Base-by-base conservation (phyloP, 2,888 invertebrate species). In the Philonicus albiceps region DNA sequence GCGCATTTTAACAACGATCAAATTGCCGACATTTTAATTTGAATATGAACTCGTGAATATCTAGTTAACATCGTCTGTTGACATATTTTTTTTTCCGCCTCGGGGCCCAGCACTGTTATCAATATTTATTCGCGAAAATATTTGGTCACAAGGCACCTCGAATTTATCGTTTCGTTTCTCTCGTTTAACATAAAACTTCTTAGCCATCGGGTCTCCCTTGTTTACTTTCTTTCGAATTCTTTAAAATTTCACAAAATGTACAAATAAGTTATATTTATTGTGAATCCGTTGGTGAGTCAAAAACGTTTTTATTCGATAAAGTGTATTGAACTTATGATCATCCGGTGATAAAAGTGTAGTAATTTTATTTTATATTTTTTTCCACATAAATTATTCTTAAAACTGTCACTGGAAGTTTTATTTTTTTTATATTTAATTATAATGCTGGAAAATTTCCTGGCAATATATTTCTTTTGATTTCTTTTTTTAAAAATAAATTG, bases 11-110 rank as follows among this genome's bases (percentile, higher is more conserved):
- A 78, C 6, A 13, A 49, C 30, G 7, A 16, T 13, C 31, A 40
- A 76, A 31, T 76, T 19, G 49, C 19, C 49, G n/a, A 27, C 49
- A 22, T 76, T 40, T 31, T 22, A 34, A 64, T 78, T 49, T 27
- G 78, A 43, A 22, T 13, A 49, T 27, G 43, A 11, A 13, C 16
- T 78, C 78, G 78, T 78, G 78, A 30, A 76, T 76, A 22, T 76
- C 76, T 27, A 30, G 78, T 78, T 78, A 43, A 78, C 76, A 16
- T 78, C 27, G 49, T 78, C 49, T 78, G 49, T 78, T 78, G 78
- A 78, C 78, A 78, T 49, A 43, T 49, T 43, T 78, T 78, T 43
- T 49, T 22, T 40, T 4, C 40, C 13, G 3, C 11, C 3, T 16
- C 40, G 40, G n/a, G n/a, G 76, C n/a, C 22, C 49, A 8, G 13